Conservation (phyloP, 2,113 vertebrate species). For the Dasyornis broadbenti region DNA sequence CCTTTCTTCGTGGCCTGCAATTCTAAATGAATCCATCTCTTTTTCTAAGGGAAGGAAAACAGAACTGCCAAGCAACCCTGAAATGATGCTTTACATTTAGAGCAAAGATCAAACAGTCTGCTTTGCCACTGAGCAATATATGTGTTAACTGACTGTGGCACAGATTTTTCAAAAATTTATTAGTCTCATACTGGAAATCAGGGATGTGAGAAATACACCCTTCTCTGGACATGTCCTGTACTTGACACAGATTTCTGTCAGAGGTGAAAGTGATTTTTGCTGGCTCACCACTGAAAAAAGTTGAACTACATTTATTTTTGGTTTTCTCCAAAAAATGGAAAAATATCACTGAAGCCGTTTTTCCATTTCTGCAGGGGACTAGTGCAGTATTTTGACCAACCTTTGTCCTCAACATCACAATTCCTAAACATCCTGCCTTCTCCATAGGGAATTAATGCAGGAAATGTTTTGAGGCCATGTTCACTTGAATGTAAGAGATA, state of each 20-base stretch:
- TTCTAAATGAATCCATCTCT: conserved; percentile 83
- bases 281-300: not conserved
- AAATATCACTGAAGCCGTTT: conserved; percentile 10
- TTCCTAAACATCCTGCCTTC: conserved; percentile 57
- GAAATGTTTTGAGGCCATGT: conserved; percentile 38
- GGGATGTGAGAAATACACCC: not conserved
- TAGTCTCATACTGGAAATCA: not conserved
- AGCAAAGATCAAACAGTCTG: conserved; percentile 62
- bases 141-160: conserved; percentile 15
- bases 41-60: conserved; percentile 76
- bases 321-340: conserved; percentile 20
- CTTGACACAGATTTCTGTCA: not conserved
- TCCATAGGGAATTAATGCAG: conserved; percentile 42
- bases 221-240: not conserved
- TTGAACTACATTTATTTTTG: not conserved
- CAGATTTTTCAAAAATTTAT: not conserved
- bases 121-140: conserved; percentile 16
- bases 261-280: not conserved
- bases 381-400: conserved; percentile 11
- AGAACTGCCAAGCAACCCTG: conserved; percentile 83
- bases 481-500: conserved; percentile 33
- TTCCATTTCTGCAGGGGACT: not conserved
- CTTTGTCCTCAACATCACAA: conserved; percentile 5
- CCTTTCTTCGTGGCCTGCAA: conserved; percentile 52
- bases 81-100: conserved; percentile 65